phyloP scores from a whole-genome alignment of 2,888 invertebrate species.

The Incurvaria masculella region DNA sequence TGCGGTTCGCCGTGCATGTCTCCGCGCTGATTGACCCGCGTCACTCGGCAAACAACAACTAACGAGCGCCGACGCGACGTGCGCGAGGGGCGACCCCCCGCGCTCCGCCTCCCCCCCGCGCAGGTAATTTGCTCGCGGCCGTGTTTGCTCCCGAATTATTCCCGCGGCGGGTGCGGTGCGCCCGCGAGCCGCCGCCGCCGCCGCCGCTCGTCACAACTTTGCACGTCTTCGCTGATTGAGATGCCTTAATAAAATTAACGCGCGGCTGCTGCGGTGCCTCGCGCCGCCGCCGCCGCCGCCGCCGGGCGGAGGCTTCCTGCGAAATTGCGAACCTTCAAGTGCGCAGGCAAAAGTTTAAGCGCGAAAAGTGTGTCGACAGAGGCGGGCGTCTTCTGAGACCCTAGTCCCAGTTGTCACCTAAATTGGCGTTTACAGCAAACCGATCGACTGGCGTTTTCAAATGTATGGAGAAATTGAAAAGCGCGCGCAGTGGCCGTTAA shows the following conservation, averaged over 20 bases:
- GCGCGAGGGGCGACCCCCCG: slow-evolving; percentile 32
- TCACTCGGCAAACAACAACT: slow-evolving; percentile 58
- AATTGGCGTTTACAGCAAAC: too few species aligned
- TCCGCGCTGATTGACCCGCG: slow-evolving; percentile 56
- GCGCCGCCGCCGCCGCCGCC: not conserved
- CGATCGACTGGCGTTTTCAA: too few species aligned
- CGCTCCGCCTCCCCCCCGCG: slow-evolving; percentile 1
- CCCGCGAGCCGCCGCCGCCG: not conserved
- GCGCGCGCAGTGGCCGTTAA: too few species aligned
- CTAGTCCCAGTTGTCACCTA: too few species aligned
- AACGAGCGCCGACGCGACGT: slow-evolving; percentile 33
- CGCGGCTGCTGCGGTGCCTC: slow-evolving; percentile 12
- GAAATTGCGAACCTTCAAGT: too few species aligned
- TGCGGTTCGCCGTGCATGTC: slow-evolving; percentile 55
- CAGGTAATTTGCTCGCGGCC: slow-evolving; percentile 25
- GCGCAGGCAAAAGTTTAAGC: too few species aligned
- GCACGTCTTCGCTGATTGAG: slow-evolving; percentile 48
- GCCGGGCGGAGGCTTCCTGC: not conserved
- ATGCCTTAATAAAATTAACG: slow-evolving; percentile 54
- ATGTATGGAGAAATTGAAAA: too few species aligned
- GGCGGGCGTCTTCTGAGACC: too few species aligned
- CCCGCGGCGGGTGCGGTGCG: slow-evolving; percentile 35
- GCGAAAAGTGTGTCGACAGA: too few species aligned
- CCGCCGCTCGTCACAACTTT: slow-evolving; percentile 26
- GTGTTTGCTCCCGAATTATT: slow-evolving; percentile 42